Evolutionary conservation across 2,113 vertebrate species (phyloP), one percentile per base, ranked within the genome.

Genomic region (Uropsilus gracilis): DNA sequence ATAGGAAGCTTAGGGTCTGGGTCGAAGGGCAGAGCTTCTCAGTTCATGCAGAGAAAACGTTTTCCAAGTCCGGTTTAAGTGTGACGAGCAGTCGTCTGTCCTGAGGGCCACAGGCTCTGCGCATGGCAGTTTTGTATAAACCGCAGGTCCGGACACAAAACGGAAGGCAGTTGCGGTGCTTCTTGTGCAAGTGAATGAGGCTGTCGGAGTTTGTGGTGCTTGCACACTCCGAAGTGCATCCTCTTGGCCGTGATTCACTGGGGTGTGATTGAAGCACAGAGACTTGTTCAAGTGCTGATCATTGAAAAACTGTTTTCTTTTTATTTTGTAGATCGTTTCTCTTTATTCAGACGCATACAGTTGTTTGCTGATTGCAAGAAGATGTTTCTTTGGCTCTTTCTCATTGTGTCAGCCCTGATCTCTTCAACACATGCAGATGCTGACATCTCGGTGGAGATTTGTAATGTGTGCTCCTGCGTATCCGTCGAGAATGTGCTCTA

Each of bases 401-500:
- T 99, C 99, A 98, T 99, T 98, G 98, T 99, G 98, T 99, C 98
- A 98, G 98, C 98, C 97, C 98, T 98, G 96, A 97, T 98, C 97
- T 98, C 98, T 93, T 99, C 98, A 95, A 99, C 99, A 96, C 98
- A 98, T 98, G 98, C 98, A 98, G 99, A 99, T 97, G 98, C 99
- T 95, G 99, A 99, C 97, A 97, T 99, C 97, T 99, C 99, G 92
- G 99, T 99, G 89, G 99, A 99, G 98, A 99, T 99, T 97, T 99
- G 99, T 99, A 99, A 98, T 97, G 99, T 99, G 97, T 99, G 99
- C 97, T 99, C 99, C 97, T 99, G 99, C 97, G 99, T 99, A 98
- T 99, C 99, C 30, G 98, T 99, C 97, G 99, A 99, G 95, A 99
- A 99, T 85, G 99, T 99, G 96, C 99, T 99, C 42, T 99, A 99